Evolutionary conservation across 2,888 invertebrate genomes (phyloP).

Genomic region (Melanophora roralis): DNA sequence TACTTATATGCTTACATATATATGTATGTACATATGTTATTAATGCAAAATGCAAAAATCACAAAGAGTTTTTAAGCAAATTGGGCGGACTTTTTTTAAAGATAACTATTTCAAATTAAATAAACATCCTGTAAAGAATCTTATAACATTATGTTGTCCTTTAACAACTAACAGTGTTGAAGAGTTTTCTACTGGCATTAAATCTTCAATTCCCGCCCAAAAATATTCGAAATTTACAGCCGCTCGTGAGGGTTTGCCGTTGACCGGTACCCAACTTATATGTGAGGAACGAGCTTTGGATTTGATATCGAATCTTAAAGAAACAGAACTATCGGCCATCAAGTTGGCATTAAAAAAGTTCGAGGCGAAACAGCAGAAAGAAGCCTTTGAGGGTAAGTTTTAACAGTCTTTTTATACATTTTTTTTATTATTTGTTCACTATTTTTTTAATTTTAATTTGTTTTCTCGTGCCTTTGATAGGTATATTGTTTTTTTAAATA

Average conservation of each 20-base stretch:
- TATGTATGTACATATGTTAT: no score
- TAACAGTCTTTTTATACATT: neutral
- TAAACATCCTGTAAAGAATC: constrained; percentile 34
- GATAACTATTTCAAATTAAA: constrained; percentile 9
- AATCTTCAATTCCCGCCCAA: constrained; percentile 43
- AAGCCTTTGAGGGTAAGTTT: constrained; percentile 86
- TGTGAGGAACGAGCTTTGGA: constrained; percentile 86
- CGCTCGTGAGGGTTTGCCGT: constrained; percentile 53
- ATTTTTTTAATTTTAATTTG: neutral
- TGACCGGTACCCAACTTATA: constrained; percentile 73
- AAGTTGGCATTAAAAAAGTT: constrained; percentile 84
- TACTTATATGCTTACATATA: no score
- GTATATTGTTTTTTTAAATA: constrained; percentile 10
- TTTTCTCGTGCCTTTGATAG: neutral
- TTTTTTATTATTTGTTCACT: neutral
- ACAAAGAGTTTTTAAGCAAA: constrained; percentile 41
- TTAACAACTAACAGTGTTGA: neutral
- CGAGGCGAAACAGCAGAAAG: constrained; percentile 85
- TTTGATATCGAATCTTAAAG: constrained; percentile 83
- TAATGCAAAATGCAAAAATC: constrained; percentile 48
- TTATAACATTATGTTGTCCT: constrained; percentile 37
- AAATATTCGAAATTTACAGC: constrained; percentile 67
- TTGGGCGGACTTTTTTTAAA: constrained; percentile 52
- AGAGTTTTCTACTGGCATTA: neutral
- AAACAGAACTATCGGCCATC: constrained; percentile 84